Conservation (phyloP, 2,888 invertebrate genomes). For the Nebria brevicollis region DNA sequence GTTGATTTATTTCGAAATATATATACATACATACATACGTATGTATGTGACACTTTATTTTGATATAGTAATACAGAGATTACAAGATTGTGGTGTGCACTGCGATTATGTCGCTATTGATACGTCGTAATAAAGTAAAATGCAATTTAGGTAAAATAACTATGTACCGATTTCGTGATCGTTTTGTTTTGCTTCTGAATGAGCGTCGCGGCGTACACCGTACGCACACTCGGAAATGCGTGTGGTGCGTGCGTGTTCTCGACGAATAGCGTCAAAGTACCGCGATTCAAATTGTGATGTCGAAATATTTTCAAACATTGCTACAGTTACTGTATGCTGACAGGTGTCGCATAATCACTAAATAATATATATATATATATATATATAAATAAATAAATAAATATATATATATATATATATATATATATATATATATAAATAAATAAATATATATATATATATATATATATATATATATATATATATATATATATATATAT, state of each 20-base stretch:
- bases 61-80: no score
- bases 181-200: constrained; percentile 37
- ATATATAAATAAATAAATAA: no score
- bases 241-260: constrained; percentile 33
- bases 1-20: constrained; percentile 19
- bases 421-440: no score
- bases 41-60: neutral
- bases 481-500: no score
- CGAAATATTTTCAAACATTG: neutral
- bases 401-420: no score
- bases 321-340: neutral
- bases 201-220: constrained; percentile 40
- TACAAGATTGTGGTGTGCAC: neutral
- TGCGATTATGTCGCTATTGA: neutral
- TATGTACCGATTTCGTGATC: constrained; percentile 19
- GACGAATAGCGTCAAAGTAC: constrained; percentile 41
- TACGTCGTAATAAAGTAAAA: neutral
- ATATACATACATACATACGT: neutral
- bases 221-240: constrained; percentile 41
- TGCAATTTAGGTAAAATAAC: neutral
- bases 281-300: constrained; percentile 41
- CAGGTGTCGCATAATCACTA: neutral
- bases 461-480: no score
- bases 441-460: no score
- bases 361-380: no score